Evolutionary conservation across 2,113 vertebrate genomes (phyloP).

Genomic region (Campylorhamphus procurvoides): DNA sequence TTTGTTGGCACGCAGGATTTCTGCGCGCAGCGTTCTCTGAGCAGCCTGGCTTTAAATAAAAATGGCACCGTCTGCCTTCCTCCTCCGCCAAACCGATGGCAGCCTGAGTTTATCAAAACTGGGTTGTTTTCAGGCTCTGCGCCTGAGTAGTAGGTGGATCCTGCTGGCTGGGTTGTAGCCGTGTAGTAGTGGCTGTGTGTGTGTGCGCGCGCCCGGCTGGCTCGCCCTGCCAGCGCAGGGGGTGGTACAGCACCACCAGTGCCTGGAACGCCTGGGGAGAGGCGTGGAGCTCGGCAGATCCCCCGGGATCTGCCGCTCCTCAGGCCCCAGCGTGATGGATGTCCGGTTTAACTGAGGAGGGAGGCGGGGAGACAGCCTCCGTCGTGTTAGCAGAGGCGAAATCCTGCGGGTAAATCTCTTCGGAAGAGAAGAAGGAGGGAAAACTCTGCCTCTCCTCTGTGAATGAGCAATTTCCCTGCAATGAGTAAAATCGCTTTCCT

Average conservation of each 20-base stretch:
- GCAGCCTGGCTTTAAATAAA: not conserved
- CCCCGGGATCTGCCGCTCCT: not conserved
- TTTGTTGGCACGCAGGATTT: not conserved
- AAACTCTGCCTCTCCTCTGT: not conserved
- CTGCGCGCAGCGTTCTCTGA: not conserved
- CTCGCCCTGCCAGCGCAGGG: not conserved
- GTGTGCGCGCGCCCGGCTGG: not conserved
- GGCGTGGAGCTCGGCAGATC: not conserved
- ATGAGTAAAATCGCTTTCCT: not conserved
- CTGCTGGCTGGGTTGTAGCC: conserved; percentile 12
- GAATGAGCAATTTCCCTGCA: not conserved
- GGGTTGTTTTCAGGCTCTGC: not conserved
- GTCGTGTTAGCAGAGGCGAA: not conserved
- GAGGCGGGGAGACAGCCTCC: not conserved
- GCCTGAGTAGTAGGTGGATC: conserved; percentile 13
- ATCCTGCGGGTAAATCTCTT: not conserved
- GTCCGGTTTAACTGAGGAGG: not conserved
- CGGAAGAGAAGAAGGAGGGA: accelerated
- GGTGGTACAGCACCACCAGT: not conserved
- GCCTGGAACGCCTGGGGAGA: not conserved
- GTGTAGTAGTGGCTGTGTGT: not conserved
- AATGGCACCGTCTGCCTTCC: not conserved
- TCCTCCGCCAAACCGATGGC: not conserved
- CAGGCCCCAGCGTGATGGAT: not conserved
- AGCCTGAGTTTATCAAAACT: not conserved